Percentiles rank a stretch among this genome's conserved stretches.
phyloP scores from a whole-genome alignment of 2,888 invertebrate genomes.

The Nematopogon swammerdamellus region DNA sequence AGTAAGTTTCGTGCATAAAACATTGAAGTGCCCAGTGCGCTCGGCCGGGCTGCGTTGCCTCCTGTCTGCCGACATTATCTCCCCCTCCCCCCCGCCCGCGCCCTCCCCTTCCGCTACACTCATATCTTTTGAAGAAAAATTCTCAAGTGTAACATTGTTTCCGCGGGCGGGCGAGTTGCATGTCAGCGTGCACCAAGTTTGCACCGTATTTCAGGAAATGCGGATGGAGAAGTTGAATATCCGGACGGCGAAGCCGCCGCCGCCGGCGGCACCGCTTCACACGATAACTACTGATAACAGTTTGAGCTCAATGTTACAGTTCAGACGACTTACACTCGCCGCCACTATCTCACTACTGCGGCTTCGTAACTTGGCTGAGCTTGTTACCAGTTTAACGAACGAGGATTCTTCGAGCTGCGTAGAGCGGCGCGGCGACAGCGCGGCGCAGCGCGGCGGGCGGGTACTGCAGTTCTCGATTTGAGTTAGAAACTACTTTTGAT shows the following conservation, averaged over 20 bases:
- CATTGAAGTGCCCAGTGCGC: not conserved
- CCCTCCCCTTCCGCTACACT: conserved; percentile 33
- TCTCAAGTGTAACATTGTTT: conserved; percentile 29
- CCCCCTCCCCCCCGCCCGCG: conserved; percentile 46
- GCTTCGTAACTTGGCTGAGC: no score
- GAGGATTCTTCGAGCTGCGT: no score
- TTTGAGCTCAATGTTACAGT: not conserved
- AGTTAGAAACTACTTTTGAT: no score
- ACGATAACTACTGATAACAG: not conserved
- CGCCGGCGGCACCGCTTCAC: not conserved
- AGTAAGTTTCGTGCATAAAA: not conserved
- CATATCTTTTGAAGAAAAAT: conserved; percentile 46
- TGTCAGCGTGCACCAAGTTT: not conserved
- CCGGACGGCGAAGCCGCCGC: not conserved
- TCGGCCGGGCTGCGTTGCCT: conserved; percentile 15
- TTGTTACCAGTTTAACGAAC: no score
- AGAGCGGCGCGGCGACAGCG: no score
- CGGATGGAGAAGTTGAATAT: conserved; percentile 1
- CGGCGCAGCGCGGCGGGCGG: no score
- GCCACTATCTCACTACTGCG: no score
- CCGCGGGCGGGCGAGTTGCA: conserved; percentile 14
- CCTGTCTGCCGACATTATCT: conserved; percentile 49
- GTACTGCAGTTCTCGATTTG: no score
- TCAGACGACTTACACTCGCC: not conserved
- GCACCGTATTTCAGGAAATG: not conserved